Base-by-base conservation (phyloP, 2,113 vertebrate species). In the Caranx melampygus region DNA sequence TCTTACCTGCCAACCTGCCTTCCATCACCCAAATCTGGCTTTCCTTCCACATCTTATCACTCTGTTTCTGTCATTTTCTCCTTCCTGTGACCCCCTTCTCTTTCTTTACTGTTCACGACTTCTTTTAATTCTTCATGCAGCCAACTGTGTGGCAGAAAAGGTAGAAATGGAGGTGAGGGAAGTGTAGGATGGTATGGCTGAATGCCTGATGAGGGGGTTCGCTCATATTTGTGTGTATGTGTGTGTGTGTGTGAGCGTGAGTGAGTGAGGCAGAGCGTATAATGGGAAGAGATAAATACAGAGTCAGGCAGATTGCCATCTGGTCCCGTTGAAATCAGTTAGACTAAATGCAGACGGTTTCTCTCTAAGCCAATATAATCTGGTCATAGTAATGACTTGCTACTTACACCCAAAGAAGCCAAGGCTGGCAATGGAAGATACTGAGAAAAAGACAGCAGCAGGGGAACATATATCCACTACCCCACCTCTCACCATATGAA, bases 221-320 rank as follows among this genome's bases (percentile, higher is more conserved):
- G 13, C 21, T 59, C 45, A 49, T 75, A 51, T 63, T 35, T 55
- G 13, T 16, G 45, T 49, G 47, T 51, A 13, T 75, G 34, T 68
- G 45, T n/a, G 51, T 59, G 40, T 54, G 51, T 18, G 7, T 74
- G 61, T 54, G 49, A 31, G 66, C 49, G 11, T 75, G 75, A n/a
- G 31, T 74, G 63, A 59, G 78, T 77, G 71, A 78, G 57, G 62
- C 58, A 79, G 82, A 78, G 73, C 64, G 7, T 72, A 67, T 81
- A 79, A 90, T 81, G 26, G 67, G 72, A 55, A 51, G 60, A 82
- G 66, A 87, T 82, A 78, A 85, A 84, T 65, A 84, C 63, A 82
- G 70, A 82, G 34, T 71, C 59, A 21, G 72, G 66, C 79, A 83
- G 73, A 88, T 80, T 85, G 78, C 90, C 87, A 92, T 90, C 79